Evolutionary conservation across 1,140 invertebrate species (phyloP).

Genomic region (Tetranychus urticae): DNA sequence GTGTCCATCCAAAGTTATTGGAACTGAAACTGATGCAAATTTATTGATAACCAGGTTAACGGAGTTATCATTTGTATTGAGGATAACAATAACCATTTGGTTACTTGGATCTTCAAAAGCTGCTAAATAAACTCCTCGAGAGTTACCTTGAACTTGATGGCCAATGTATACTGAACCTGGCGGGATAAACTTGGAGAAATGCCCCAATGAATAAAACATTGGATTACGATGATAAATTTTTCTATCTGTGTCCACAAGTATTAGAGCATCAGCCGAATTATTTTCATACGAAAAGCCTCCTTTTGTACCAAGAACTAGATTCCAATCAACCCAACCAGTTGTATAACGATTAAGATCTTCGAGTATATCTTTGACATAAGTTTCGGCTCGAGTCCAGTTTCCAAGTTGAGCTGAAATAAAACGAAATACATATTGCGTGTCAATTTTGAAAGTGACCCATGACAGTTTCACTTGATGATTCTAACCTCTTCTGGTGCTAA

Average conservation of each 20-base stretch:
- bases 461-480: not conserved
- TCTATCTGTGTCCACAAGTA: conserved; percentile 20
- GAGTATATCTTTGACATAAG: conserved; percentile 8
- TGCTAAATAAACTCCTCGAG: not conserved
- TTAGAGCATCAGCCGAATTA: conserved; percentile 25
- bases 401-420: not conserved
- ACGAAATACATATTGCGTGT: not conserved
- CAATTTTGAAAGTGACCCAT: not conserved
- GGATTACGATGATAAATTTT: conserved; percentile 29
- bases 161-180: not conserved
- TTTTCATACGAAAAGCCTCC: conserved; percentile 26
- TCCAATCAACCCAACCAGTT: conserved; percentile 28
- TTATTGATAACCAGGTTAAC: not conserved
- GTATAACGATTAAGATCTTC: conserved; percentile 20
- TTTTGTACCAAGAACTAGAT: conserved; percentile 23
- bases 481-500: not conserved
- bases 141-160: not conserved
- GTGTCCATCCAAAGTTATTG: not conserved
- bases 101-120: not conserved
- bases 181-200: conserved; percentile 19
- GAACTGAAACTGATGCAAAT: not conserved
- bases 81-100: not conserved
- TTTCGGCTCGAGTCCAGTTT: conserved; percentile 4
- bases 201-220: conserved; percentile 29
- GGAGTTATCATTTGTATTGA: not conserved